Percentiles rank a stretch among this genome's conserved stretches.
Evolutionary conservation across 1,140 invertebrate genomes (phyloP).

Genomic region (Trachymyrmex cornetzi): DNA sequence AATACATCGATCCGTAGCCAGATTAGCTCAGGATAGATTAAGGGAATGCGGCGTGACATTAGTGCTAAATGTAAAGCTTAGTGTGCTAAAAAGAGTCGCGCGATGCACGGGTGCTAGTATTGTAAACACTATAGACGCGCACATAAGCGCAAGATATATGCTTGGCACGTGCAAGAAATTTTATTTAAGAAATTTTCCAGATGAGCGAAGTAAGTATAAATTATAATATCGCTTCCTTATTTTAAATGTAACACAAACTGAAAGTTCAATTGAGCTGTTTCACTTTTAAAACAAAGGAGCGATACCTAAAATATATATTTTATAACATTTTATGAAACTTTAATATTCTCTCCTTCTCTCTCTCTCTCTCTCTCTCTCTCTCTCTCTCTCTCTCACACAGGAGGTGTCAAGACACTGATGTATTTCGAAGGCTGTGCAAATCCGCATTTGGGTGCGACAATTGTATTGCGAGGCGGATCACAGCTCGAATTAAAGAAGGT

Average conservation of each 20-base stretch:
- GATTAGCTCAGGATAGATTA: slow-evolving; percentile 95
- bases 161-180: slow-evolving; percentile 96
- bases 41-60: slow-evolving; percentile 94
- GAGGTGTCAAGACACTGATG: slow-evolving; percentile 94
- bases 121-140: slow-evolving; percentile 95
- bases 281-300: too few relatives aligned
- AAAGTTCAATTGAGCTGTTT: too few relatives aligned
- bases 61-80: slow-evolving; percentile 95
- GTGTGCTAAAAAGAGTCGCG: slow-evolving; percentile 94
- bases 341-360: background rate
- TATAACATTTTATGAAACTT: background rate
- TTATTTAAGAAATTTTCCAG: slow-evolving; percentile 90
- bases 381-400: slow-evolving; percentile 80
- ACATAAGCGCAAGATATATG: slow-evolving; percentile 92
- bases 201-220: slow-evolving; percentile 86
- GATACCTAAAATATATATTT: background rate
- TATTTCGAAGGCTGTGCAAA: slow-evolving; percentile 96
- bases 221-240: too few relatives aligned
- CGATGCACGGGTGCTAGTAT: slow-evolving; percentile 95
- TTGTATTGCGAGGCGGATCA: slow-evolving; percentile 94
- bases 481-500: slow-evolving; percentile 92
- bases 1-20: slow-evolving; percentile 95
- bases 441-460: slow-evolving; percentile 95
- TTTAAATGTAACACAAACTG: too few relatives aligned
- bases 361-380: too few relatives aligned